Evolutionary conservation across 1,140 invertebrate genomes (phyloP).

Genomic region (Macrostomum lignano): DNA sequence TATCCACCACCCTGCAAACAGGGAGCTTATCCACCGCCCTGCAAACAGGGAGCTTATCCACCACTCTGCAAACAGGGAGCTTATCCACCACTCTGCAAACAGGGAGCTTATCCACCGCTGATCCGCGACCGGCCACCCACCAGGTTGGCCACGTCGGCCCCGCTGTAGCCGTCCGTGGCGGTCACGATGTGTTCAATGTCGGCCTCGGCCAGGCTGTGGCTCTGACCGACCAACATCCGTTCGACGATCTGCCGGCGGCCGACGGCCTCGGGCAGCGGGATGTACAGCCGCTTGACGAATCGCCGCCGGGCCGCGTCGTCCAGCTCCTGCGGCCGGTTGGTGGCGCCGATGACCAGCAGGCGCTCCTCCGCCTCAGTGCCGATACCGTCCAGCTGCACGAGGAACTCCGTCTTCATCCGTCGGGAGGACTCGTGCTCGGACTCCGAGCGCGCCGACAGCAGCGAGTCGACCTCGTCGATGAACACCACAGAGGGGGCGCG

Average conservation of each 20-base stretch:
- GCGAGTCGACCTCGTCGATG: slow-evolving; percentile 80
- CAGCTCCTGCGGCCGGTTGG: slow-evolving; percentile 65
- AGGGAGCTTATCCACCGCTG: too few species aligned
- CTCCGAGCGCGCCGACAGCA: slow-evolving; percentile 58
- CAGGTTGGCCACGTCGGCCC: slow-evolving; percentile 68
- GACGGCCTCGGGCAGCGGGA: slow-evolving; percentile 49
- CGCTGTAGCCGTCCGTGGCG: slow-evolving; percentile 62
- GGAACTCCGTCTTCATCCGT: slow-evolving; percentile 86
- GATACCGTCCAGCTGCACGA: slow-evolving; percentile 50
- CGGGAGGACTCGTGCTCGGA: slow-evolving; percentile 77
- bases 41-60: too few species aligned
- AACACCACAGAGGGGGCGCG: slow-evolving; percentile 43
- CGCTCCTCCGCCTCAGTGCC: slow-evolving; percentile 40
- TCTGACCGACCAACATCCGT: slow-evolving; percentile 47
- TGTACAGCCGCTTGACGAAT: slow-evolving; percentile 76
- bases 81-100: too few species aligned
- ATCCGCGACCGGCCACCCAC: too few species aligned
- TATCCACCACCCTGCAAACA: too few species aligned
- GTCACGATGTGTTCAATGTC: slow-evolving; percentile 42
- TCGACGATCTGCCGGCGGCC: slow-evolving; percentile 46
- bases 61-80: too few species aligned
- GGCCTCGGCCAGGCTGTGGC: slow-evolving; percentile 38
- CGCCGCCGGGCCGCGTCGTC: slow-evolving; percentile 60
- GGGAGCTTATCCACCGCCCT: too few species aligned
- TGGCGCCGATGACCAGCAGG: slow-evolving; percentile 79